Conservation (phyloP, 2,888 invertebrate genomes). For the Hemistola chrysoprasaria region DNA sequence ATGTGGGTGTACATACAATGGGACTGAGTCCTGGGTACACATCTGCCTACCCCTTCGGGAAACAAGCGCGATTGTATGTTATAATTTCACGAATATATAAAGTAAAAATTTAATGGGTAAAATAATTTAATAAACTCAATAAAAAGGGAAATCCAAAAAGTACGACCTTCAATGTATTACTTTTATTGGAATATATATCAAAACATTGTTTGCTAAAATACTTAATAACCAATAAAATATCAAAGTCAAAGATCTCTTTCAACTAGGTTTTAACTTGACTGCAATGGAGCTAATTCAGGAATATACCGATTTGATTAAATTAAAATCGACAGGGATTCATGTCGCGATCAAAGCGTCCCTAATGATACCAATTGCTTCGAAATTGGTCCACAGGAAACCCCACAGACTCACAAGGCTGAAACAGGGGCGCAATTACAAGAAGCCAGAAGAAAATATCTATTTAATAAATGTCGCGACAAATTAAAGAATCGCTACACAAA, state of each 20-base stretch:
- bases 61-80: no score
- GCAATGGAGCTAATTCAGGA: conserved; percentile 32
- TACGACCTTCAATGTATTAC: conserved; percentile 5
- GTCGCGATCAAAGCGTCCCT: conserved; percentile 62
- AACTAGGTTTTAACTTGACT: conserved; percentile 27
- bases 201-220: conserved; percentile 17
- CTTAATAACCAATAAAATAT: conserved; percentile 15
- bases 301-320: conserved; percentile 59
- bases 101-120: no score
- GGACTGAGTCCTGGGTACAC: no score
- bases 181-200: conserved; percentile 25
- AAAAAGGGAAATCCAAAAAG: no score
- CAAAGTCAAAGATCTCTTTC: conserved; percentile 24
- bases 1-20: no score
- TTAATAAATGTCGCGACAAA: conserved; percentile 72
- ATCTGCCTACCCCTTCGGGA: no score
- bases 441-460: conserved; percentile 67
- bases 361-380: conserved; percentile 65
- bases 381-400: conserved; percentile 70
- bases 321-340: conserved; percentile 55
- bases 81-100: no score
- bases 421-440: conserved; percentile 65
- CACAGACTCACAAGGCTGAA: conserved; percentile 34
- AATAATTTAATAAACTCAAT: no score
- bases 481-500: conserved; percentile 71